Evolutionary conservation across 1,140 invertebrate genomes (phyloP).

Genomic region (Calosoma granatense): DNA sequence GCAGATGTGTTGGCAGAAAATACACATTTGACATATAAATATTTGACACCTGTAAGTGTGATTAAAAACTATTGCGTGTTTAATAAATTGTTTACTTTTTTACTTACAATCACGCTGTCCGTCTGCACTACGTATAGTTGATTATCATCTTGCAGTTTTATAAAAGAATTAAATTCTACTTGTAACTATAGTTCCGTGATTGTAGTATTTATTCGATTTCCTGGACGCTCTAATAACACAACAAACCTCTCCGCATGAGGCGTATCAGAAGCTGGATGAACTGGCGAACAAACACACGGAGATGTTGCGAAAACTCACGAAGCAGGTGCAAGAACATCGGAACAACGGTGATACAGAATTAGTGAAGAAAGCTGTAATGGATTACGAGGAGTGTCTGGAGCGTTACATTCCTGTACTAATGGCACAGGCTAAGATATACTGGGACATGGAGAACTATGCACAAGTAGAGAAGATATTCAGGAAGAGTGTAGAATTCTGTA

Average conservation of each 20-base stretch:
- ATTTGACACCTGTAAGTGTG: slow-evolving; percentile 69
- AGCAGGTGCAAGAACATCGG: slow-evolving; percentile 85
- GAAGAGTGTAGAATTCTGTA: slow-evolving; percentile 96
- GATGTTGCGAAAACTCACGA: slow-evolving; percentile 81
- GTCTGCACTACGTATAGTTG: not conserved
- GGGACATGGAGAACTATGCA: slow-evolving; percentile 93
- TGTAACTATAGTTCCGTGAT: slow-evolving; percentile 16
- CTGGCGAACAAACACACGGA: slow-evolving; percentile 88
- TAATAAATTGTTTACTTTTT: not conserved
- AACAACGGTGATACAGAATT: slow-evolving; percentile 79
- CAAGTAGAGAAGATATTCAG: slow-evolving; percentile 92
- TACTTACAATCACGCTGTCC: slow-evolving; percentile 3
- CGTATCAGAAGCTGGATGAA: slow-evolving; percentile 94
- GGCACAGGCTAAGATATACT: slow-evolving; percentile 98
- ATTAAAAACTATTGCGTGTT: slow-evolving; percentile 1
- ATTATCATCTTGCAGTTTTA: not conserved
- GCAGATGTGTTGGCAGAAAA: slow-evolving; percentile 98
- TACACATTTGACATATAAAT: slow-evolving; percentile 93
- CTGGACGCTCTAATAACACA: slow-evolving; percentile 93
- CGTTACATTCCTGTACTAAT: slow-evolving; percentile 86
- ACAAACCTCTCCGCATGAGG: slow-evolving; percentile 94
- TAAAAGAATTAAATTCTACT: not conserved
- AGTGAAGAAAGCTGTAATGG: slow-evolving; percentile 80
- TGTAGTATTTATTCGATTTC: slow-evolving; percentile 79
- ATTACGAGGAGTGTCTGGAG: slow-evolving; percentile 88